phyloP scores from a whole-genome alignment of 2,888 invertebrate species.

The Mimumesa dahlbomi region DNA sequence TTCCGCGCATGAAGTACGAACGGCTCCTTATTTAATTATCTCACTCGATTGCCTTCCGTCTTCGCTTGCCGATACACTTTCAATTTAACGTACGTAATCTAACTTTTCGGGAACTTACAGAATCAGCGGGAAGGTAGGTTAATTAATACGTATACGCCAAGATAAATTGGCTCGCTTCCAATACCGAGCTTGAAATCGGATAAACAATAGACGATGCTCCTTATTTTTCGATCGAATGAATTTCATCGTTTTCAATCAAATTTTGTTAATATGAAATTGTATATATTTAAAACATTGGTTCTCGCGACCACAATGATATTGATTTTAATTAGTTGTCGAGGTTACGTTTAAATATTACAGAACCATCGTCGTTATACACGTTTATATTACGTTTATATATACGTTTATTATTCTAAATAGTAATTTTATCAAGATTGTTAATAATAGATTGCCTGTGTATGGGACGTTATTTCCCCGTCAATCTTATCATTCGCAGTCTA shows the following conservation, averaged over 20 bases:
- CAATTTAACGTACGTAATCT: slow-evolving; percentile 33
- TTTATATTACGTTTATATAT: too few species aligned
- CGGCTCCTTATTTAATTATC: slow-evolving; percentile 52
- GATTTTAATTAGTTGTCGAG: too few species aligned
- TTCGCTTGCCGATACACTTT: slow-evolving; percentile 41
- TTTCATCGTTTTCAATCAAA: too few species aligned
- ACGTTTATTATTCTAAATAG: neutral
- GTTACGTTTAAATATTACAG: too few species aligned
- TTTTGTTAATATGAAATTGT: too few species aligned
- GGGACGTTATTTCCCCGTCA: neutral
- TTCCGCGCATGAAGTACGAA: slow-evolving; percentile 26
- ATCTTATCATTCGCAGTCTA: slow-evolving; percentile 2
- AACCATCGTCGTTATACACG: too few species aligned
- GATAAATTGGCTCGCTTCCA: too few species aligned
- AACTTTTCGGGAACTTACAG: slow-evolving; percentile 32
- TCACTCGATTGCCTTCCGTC: slow-evolving; percentile 44
- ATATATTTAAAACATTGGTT: too few species aligned
- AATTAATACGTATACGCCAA: neutral
- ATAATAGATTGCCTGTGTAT: slow-evolving; percentile 14
- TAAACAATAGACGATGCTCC: too few species aligned
- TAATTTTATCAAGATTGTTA: neutral
- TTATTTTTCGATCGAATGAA: too few species aligned
- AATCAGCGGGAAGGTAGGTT: slow-evolving; percentile 14
- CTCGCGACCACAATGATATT: too few species aligned
- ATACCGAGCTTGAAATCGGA: too few species aligned